A percentile compares a stretch with the other conserved stretches of the same genome.
These are phyloP conservation scores for Synergus umbraculus DNA, from an alignment of 2,888 invertebrate genomes.

Conservation along the genomic window DNA sequence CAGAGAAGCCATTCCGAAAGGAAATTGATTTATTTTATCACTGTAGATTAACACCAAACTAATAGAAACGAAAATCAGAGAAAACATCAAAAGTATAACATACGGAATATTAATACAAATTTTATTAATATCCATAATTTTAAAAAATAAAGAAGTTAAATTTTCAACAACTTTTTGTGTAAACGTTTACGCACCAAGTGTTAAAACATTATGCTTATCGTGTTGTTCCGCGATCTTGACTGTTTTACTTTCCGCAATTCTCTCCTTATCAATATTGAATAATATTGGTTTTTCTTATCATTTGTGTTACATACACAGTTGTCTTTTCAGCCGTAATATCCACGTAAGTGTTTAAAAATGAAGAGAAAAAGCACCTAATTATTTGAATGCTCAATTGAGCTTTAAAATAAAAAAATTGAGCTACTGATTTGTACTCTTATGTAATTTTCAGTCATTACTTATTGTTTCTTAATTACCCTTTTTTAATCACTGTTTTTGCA, in stretches of 20 bases:
- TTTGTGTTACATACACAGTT: not conserved
- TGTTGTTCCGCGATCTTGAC: constrained; percentile 10
- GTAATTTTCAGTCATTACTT: not conserved
- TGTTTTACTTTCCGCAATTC: not conserved
- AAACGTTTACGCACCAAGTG: not conserved
- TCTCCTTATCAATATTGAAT: constrained; percentile 55
- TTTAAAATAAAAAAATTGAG: too few relatives aligned
- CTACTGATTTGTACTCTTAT: not conserved
- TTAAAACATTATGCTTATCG: not conserved
- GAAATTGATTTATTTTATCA: not conserved
- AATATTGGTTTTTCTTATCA: constrained; percentile 55
- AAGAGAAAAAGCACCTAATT: not conserved
- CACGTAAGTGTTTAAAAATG: not conserved
- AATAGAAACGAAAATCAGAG: not conserved
- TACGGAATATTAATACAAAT: not conserved
- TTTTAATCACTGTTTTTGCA: not conserved
- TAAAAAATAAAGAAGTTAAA: not conserved
- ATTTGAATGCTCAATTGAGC: not conserved
- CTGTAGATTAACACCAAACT: constrained; percentile 14
- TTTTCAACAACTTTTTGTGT: not conserved
- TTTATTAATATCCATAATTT: not conserved
- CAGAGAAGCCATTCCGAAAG: not conserved
- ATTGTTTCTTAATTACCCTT: not conserved
- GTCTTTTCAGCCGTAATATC: not conserved
- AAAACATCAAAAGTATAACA: not conserved